Evolutionary conservation across 2,888 invertebrate species (phyloP), one percentile per base, ranked within the genome.

Genomic region (Epirrhoe tristata): DNA sequence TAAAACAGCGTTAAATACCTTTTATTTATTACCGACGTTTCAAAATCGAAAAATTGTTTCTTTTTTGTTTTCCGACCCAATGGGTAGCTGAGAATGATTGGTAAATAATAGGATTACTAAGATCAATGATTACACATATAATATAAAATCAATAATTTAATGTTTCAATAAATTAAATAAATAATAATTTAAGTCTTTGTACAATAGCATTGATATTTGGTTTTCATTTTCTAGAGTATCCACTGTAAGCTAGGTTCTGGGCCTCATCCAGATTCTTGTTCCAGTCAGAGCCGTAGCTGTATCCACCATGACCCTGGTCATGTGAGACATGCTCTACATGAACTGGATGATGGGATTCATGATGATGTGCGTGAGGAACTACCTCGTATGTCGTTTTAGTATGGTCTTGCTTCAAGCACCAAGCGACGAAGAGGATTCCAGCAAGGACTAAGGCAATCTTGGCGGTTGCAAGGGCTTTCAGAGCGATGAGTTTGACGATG

Each of bases 401-500:
- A 39, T 90, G 88, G 57, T 91, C 93, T 0, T 88, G 88, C 67
- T 93, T 93, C 75, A 93, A 70, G 67, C 93, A 92, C 81, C 85
- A 91, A 1, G 93, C 93, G 0, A 89, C 87, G 73, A 93, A 89
- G 77, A 97, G 95, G 75, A 97, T 95, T 63, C 95, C 95, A 48
- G 96, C 95, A 50, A 97, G 94, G 73, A 97, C 94, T 7, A 97
- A 89, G 0, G 97, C 97, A 74, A 97, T 95, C 93, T 97, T 97
- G 75, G 97, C 97, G 71, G 97, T 95, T 52, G 97, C 94, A 66
- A 97, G 93, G 7, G 97, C 97, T 88, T 97, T 97, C 87, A 97
- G 95, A 8, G 97, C 97, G 69, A 97, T 94, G 50, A 97, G 93
- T 88, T 97, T 97, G 81, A 97, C 92, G 85, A 97, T 96, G 86